phyloP scores from a whole-genome alignment of 2,797 vertebrate genomes.

The Brotula barbata region DNA sequence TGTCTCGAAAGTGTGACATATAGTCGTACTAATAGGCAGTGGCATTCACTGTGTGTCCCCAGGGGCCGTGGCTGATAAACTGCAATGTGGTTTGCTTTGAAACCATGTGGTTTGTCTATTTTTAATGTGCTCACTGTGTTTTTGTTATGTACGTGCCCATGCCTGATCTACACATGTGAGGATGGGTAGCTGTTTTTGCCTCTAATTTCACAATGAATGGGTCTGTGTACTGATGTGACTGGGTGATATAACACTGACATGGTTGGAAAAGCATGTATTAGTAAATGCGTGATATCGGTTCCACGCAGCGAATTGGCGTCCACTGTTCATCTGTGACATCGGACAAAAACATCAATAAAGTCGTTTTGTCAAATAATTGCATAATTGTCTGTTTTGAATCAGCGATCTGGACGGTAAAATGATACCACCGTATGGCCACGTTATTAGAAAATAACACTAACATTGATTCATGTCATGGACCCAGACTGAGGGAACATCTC shows the following conservation, averaged over 20 bases:
- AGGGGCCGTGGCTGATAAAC: neutral
- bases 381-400: no score
- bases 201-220: neutral
- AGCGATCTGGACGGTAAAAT: no score
- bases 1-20: neutral
- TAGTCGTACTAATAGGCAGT: slow-evolving; percentile 6
- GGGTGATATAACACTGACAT: no score
- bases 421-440: no score
- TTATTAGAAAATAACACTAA: no score
- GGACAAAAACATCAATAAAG: no score
- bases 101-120: slow-evolving; percentile 22
- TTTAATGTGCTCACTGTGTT: neutral
- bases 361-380: no score
- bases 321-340: no score
- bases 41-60: neutral
- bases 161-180: neutral
- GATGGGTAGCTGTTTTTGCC: neutral
- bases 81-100: neutral
- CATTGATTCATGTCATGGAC: neutral
- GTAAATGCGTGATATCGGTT: no score
- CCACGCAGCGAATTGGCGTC: no score
- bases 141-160: slow-evolving; percentile 4
- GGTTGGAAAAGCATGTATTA: no score
- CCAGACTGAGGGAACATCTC: neutral
- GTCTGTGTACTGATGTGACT: neutral